Percentiles rank a stretch among this genome's conserved stretches.
phyloP scores from a whole-genome alignment of 2,888 invertebrate species.

The Tiliacea aurago region DNA sequence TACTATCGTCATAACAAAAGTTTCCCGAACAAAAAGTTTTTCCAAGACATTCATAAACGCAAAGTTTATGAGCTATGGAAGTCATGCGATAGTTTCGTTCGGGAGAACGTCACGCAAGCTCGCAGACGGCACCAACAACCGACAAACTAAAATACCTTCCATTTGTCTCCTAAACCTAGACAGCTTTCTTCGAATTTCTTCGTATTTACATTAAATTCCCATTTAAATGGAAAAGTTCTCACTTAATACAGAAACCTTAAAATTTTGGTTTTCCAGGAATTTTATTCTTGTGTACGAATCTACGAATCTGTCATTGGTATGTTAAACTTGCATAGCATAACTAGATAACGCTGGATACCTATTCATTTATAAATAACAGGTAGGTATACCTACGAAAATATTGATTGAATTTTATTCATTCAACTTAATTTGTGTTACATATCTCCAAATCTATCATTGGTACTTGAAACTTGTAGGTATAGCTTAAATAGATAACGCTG shows the following conservation, averaged over 20 bases:
- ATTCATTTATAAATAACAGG: no score
- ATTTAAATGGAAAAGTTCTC: constrained; percentile 47
- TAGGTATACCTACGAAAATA: not conserved
- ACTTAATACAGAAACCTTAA: constrained; percentile 1
- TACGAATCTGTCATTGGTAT: not conserved
- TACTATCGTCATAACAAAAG: constrained; percentile 68
- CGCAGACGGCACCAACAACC: constrained; percentile 56
- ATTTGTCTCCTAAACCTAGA: constrained; percentile 68
- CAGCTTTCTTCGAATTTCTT: constrained; percentile 41
- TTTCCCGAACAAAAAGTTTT: constrained; percentile 72
- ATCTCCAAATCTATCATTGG: not conserved
- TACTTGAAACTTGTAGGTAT: not conserved
- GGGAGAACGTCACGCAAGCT: constrained; percentile 73
- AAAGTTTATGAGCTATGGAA: constrained; percentile 75
- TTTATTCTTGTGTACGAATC: not conserved
- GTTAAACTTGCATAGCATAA: not conserved
- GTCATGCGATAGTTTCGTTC: constrained; percentile 79
- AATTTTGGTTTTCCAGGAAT: not conserved
- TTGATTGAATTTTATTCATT: not conserved
- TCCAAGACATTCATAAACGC: constrained; percentile 75
- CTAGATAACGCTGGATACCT: not conserved
- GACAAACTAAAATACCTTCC: constrained; percentile 63
- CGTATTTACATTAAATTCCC: constrained; percentile 47
- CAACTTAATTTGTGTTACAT: no score
- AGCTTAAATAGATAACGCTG: not conserved